phyloP scores from a whole-genome alignment of 2,113 vertebrate genomes.

The Capricornis sumatraensis region DNA sequence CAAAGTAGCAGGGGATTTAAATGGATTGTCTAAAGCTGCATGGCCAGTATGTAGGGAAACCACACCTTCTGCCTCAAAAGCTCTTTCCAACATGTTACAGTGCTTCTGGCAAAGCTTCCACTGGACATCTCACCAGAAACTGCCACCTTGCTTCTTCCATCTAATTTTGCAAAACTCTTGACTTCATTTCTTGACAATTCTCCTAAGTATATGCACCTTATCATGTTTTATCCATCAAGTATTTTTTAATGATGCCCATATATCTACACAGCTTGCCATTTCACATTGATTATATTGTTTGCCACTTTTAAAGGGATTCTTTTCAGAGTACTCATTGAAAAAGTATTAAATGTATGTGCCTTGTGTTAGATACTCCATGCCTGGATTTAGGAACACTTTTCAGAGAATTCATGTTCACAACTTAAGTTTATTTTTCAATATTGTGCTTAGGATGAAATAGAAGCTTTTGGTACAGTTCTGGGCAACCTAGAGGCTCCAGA shows the following conservation, averaged over 20 bases:
- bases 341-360: neutral
- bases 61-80: neutral
- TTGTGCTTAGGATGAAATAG: neutral
- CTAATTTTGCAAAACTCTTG: neutral
- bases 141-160: neutral
- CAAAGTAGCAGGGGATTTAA: neutral
- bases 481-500: neutral
- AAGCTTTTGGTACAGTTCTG: neutral
- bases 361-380: neutral
- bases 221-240: neutral
- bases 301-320: neutral
- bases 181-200: neutral
- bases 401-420: neutral
- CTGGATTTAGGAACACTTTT: neutral
- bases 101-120: neutral
- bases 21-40: neutral
- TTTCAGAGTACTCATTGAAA: neutral
- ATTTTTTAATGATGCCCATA: neutral
- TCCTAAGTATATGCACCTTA: neutral
- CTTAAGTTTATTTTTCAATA: neutral
- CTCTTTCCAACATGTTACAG: neutral
- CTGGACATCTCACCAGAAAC: neutral
- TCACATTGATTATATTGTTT: neutral
- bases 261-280: neutral
- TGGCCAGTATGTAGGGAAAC: neutral